Conservation (phyloP, 2,797 vertebrate genomes). For the Tokudaia muenninki region DNA sequence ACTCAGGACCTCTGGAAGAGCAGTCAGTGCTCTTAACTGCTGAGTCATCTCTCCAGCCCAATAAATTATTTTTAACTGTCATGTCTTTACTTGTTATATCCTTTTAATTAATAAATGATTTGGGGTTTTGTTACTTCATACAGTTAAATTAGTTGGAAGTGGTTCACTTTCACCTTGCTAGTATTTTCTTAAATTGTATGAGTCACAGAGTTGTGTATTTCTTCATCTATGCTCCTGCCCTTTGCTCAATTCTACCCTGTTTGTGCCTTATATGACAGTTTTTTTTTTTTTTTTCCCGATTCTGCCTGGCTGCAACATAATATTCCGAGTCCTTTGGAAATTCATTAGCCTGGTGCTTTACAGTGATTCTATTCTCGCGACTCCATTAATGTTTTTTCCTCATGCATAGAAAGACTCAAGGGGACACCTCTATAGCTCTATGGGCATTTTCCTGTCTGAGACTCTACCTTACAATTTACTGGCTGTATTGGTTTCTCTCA, state of each 20-base stretch:
- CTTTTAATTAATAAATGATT: background rate
- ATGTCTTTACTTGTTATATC: background rate
- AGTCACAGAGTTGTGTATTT: background rate
- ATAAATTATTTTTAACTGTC: background rate
- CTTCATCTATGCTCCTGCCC: background rate
- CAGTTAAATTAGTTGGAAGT: background rate
- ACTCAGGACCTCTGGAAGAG: too few relatives aligned
- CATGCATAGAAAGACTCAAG: background rate
- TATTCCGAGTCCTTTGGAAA: background rate
- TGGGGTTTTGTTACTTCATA: background rate
- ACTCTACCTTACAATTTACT: background rate
- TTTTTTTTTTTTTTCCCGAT: background rate
- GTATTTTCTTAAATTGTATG: background rate
- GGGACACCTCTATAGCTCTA: background rate
- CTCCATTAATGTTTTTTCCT: slow-evolving; percentile 5
- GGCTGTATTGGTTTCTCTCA: background rate
- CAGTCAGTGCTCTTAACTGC: too few relatives aligned
- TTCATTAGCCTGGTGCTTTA: background rate
- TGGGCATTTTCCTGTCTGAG: background rate
- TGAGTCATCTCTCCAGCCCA: too few relatives aligned
- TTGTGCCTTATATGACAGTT: background rate
- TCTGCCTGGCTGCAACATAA: slow-evolving; percentile 34
- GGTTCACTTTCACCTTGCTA: background rate
- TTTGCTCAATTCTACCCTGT: background rate
- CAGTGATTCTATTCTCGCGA: slow-evolving; percentile 34